A percentile compares a stretch with the other conserved stretches of the same genome.
phyloP scores from a whole-genome alignment of 2,113 vertebrate genomes.

The Chlorocebus sabaeus region DNA sequence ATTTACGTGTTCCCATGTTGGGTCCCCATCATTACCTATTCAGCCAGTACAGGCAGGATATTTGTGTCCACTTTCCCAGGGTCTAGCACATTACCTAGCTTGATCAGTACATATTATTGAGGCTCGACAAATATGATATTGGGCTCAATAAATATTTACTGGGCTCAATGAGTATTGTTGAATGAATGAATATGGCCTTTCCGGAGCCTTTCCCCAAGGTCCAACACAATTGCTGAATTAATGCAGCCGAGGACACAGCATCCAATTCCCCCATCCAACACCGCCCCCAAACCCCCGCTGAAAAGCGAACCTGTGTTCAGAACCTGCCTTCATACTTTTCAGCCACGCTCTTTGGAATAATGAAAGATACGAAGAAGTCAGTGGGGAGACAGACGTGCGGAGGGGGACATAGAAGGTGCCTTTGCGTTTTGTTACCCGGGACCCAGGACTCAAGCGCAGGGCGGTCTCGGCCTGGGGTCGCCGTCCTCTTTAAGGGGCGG shows the following conservation, averaged over 20 bases:
- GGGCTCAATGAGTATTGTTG: not conserved
- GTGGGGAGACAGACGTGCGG: not conserved
- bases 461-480: not conserved
- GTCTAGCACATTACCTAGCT: not conserved
- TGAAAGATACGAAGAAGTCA: not conserved
- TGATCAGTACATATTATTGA: not conserved
- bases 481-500: slow-evolving; percentile 68
- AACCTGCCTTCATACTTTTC: not conserved
- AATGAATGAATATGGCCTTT: not conserved
- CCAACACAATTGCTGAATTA: not conserved
- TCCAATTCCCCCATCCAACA: not conserved
- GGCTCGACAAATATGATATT: not conserved
- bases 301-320: not conserved
- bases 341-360: not conserved
- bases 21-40: not conserved
- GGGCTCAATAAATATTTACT: not conserved
- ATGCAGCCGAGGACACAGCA: not conserved
- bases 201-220: not conserved
- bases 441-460: too few species aligned
- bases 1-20: not conserved
- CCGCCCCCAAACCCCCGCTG: accelerated
- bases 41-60: not conserved
- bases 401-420: too few species aligned
- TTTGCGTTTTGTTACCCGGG: not conserved
- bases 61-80: not conserved